Evolutionary conservation across 2,113 vertebrate genomes (phyloP).

Genomic region (Crotalus viridis): DNA sequence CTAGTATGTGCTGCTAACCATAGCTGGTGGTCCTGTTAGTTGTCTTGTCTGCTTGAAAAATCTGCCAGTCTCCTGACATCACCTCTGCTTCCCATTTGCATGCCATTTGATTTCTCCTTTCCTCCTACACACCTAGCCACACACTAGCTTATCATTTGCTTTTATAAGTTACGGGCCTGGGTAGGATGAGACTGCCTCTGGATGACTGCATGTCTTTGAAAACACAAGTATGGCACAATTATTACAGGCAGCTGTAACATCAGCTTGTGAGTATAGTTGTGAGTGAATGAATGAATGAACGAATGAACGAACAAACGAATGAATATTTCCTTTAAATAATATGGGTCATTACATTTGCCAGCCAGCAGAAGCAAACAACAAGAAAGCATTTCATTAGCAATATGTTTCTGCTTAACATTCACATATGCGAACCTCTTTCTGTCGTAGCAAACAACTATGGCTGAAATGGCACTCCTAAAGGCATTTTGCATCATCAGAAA

Average conservation of each 20-base stretch:
- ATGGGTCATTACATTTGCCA: constrained; percentile 63
- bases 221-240: background rate
- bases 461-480: background rate
- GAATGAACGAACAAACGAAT: too few relatives aligned
- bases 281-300: too few relatives aligned
- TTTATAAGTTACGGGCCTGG: background rate
- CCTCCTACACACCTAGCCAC: background rate
- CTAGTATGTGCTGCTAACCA: background rate
- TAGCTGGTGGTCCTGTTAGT: background rate
- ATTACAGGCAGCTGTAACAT: background rate
- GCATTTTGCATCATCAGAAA: background rate
- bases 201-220: background rate
- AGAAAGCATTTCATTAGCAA: constrained; percentile 39
- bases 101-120: background rate
- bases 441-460: constrained; percentile 20
- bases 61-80: background rate
- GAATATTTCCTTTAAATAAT: constrained; percentile 51
- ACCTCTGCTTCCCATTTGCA: background rate
- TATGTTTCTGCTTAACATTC: constrained; percentile 14
- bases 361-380: constrained; percentile 42
- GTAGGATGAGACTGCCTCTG: background rate
- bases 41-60: background rate
- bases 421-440: background rate
- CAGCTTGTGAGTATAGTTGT: background rate
- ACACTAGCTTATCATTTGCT: background rate